Base-by-base conservation (phyloP, 2,797 vertebrate genomes). In the Poecile montanus region DNA sequence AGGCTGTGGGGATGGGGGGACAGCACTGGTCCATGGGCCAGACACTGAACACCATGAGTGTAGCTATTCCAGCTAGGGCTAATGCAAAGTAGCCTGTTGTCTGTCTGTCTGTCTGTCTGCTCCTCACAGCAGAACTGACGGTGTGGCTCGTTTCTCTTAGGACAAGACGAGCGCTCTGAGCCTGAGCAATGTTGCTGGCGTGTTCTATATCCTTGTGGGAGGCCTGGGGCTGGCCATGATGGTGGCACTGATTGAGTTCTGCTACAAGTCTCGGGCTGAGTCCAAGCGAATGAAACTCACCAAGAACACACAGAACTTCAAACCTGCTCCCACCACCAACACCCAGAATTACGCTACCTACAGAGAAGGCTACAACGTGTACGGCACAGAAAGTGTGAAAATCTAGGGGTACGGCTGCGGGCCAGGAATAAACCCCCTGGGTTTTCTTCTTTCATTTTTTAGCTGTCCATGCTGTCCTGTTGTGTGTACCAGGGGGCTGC, bases 351-450 rank as follows among this genome's bases (percentile, higher is more conserved):
- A 99, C 81, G 99, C 99, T 97, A 99, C 99, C 85, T 99, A 99
- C 99, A 99, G 99, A 98, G 99, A 99, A 99, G 99, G 99, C 98
- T 99, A 99, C 99, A 99, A 99, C 94, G 99, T 99, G 97, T 99
- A 99, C 70, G 99, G 99, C 98, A 99, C 99, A 96, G 99, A 99
- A 97, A 99, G 99, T 95, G 99, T 99, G 98, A 99, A 99, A 98
- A 99, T 99, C 98, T 99, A 99, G 98, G 98, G 99, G 99, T 99
- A 99, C 23, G 98, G 97, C 79, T 70, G 56, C 68, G 85, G 95
- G 97, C 91, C 71, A 72, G 96, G 91, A 96, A 90, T 79, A 40
- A 93, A 81, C 75, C 77, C 60, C 51, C 81, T 40, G 94, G 48
- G 68, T 16, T 85, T 73, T 60, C 54, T 93, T 27, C 30, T 15